A percentile compares a stretch with the other conserved stretches of the same genome.
These are phyloP conservation scores for Porites cylindrica DNA, from an alignment of 92 coral and sea anemone genomes.

Conservation along the genomic window DNA sequence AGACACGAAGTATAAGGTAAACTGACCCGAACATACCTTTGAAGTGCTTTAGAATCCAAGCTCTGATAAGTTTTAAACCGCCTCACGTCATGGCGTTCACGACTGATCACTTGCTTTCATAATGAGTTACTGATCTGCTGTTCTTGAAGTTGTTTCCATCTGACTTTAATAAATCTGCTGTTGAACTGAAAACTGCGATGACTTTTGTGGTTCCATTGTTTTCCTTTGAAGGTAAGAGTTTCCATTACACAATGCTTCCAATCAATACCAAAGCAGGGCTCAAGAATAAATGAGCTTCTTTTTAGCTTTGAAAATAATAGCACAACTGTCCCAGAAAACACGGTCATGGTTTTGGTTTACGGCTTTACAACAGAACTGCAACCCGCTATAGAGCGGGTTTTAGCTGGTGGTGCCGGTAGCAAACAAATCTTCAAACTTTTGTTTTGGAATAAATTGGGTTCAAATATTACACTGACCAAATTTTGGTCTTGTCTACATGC, in stretches of 20 bases:
- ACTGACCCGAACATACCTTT: no score
- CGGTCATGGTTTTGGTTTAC: slow-evolving; percentile 10
- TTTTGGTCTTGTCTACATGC: background rate
- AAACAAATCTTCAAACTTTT: background rate
- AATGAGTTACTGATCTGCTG: no score
- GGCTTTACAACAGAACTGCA: background rate
- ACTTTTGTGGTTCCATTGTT: background rate
- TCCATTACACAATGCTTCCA: background rate
- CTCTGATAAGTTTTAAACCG: no score
- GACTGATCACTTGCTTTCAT: no score
- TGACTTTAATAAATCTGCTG: background rate
- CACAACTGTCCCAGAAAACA: background rate
- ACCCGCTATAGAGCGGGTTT: slow-evolving; percentile 38
- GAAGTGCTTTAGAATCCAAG: no score
- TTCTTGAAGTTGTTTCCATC: background rate
- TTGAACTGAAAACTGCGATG: background rate
- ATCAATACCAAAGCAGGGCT: background rate
- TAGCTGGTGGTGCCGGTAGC: slow-evolving; percentile 21
- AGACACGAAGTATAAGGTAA: no score
- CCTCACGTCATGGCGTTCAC: no score
- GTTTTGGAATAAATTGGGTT: background rate
- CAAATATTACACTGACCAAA: background rate
- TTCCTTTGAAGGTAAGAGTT: background rate
- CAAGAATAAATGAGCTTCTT: background rate
- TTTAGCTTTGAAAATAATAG: background rate